phyloP scores from a whole-genome alignment of 2,797 vertebrate genomes.

The Urosaurus nigricauda region DNA sequence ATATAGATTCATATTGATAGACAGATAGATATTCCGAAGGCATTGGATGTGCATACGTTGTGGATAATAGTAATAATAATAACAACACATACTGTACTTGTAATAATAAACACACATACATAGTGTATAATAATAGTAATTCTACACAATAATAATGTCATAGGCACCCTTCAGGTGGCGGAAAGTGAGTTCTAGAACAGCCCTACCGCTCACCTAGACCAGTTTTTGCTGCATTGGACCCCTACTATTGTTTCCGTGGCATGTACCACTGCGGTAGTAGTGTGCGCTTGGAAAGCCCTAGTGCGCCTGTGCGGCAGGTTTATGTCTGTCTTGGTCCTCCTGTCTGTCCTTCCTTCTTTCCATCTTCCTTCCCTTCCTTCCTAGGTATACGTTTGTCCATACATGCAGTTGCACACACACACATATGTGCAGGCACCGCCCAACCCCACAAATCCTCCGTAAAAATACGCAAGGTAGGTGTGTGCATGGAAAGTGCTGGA shows the following conservation, averaged over 20 bases:
- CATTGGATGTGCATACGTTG: too few species aligned
- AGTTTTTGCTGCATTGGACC: constrained; percentile 34
- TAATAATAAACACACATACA: too few species aligned
- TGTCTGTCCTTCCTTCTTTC: neutral
- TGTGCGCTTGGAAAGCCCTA: neutral
- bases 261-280: neutral
- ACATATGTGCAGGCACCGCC: neutral
- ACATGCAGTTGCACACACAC: neutral
- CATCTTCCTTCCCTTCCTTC: neutral
- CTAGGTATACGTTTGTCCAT: neutral
- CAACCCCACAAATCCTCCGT: neutral
- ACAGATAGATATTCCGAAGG: too few species aligned
- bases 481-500: too few species aligned
- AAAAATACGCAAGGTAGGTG: too few species aligned
- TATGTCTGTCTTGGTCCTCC: too few species aligned
- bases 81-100: too few species aligned
- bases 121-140: too few species aligned
- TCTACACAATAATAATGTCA: neutral
- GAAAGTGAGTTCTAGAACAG: constrained; percentile 31
- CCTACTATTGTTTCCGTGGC: constrained; percentile 3
- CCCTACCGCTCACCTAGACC: neutral
- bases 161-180: neutral
- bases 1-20: too few species aligned
- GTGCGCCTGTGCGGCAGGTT: constrained; percentile 33
- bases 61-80: too few species aligned